Evolutionary conservation across 2,888 invertebrate genomes (phyloP).

Genomic region (Crocallis elinguaria): DNA sequence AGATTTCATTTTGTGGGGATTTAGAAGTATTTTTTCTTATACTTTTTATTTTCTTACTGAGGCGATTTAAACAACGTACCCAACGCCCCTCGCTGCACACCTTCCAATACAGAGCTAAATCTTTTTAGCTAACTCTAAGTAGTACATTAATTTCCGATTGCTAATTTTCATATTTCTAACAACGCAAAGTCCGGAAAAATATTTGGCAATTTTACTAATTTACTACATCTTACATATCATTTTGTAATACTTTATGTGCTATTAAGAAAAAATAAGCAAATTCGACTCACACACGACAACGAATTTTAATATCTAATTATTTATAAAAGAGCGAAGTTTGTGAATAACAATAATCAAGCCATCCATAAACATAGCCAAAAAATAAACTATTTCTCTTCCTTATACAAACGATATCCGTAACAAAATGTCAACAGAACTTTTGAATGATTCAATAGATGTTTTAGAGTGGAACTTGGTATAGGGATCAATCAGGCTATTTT

Average conservation of each 20-base stretch:
- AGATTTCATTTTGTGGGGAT: too few relatives aligned
- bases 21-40: too few relatives aligned
- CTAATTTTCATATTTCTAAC: not conserved
- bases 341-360: not conserved
- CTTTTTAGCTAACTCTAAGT: not conserved
- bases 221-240: not conserved
- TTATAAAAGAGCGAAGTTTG: not conserved
- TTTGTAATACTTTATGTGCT: not conserved
- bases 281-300: not conserved
- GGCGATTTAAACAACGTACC: too few relatives aligned
- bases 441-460: too few relatives aligned
- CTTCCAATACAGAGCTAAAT: too few relatives aligned
- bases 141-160: not conserved
- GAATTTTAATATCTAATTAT: not conserved
- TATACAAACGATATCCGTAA: too few relatives aligned
- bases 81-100: too few relatives aligned
- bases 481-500: not conserved
- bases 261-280: slow-evolving; percentile 7
- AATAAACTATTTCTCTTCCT: too few relatives aligned
- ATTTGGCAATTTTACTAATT: slow-evolving; percentile 21
- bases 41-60: too few relatives aligned
- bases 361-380: too few relatives aligned
- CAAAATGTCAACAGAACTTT: too few relatives aligned
- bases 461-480: not conserved
- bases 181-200: slow-evolving; percentile 5